Percentiles rank a stretch among this genome's conserved stretches.
phyloP scores from a whole-genome alignment of 2,113 vertebrate genomes.

The Aegypius monachus region DNA sequence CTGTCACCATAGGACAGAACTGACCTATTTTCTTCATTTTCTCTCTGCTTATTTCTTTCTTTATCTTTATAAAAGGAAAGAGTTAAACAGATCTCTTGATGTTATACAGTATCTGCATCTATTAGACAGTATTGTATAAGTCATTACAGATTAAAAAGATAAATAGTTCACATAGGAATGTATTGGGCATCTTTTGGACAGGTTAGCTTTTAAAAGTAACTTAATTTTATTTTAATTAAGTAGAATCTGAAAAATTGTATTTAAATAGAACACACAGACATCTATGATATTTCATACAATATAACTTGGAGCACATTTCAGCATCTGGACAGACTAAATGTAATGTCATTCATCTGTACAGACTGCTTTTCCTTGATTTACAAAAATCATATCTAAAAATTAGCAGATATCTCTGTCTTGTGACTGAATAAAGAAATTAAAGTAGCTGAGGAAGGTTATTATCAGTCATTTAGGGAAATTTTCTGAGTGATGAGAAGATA shows the following conservation, averaged over 20 bases:
- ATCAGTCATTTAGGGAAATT: not conserved
- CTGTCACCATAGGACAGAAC: not conserved
- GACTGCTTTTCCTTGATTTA: not conserved
- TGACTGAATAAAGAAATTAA: not conserved
- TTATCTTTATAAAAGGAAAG: not conserved
- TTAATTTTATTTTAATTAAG: not conserved
- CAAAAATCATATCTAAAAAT: not conserved
- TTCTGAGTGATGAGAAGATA: not conserved
- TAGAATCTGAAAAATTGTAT: not conserved
- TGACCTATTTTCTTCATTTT: not conserved
- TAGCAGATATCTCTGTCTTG: not conserved
- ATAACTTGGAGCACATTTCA: not conserved
- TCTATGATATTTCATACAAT: not conserved
- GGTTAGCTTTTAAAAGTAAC: not conserved
- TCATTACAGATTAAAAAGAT: not conserved
- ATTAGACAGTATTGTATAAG: not conserved
- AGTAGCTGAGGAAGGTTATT: not conserved
- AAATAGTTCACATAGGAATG: not conserved
- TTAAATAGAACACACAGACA: not conserved
- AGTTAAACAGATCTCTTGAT: not conserved
- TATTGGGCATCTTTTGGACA: not conserved
- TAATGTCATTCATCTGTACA: not conserved
- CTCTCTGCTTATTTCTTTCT: not conserved
- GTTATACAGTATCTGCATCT: not conserved
- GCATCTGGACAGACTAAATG: constrained; percentile 13